Evolutionary conservation across 2,888 invertebrate species (phyloP).

Genomic region (Xiphydria camelus): DNA sequence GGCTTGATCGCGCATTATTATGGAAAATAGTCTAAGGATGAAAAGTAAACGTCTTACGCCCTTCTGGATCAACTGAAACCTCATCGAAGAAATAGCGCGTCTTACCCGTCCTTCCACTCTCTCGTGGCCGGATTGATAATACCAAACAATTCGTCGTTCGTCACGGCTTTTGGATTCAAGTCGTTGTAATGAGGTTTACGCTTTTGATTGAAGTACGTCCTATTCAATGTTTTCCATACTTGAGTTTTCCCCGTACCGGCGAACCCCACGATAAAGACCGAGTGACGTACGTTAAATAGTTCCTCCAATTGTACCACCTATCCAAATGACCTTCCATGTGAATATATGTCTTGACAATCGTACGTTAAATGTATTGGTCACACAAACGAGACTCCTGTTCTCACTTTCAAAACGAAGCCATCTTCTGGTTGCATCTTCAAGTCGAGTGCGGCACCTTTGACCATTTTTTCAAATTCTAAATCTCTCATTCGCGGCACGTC

Average conservation of each 20-base stretch:
- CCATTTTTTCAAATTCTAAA: conserved; percentile 79
- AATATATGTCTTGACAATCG: neutral
- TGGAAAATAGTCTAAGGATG: conserved; percentile 88
- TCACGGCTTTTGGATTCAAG: conserved; percentile 94
- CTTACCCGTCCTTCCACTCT: conserved; percentile 83
- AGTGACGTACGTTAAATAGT: conserved; percentile 90
- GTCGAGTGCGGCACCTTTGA: conserved; percentile 77
- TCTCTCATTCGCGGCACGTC: conserved; percentile 90
- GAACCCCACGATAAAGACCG: conserved; percentile 84
- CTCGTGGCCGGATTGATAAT: conserved; percentile 90
- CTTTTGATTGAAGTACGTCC: conserved; percentile 81
- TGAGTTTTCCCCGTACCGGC: conserved; percentile 91
- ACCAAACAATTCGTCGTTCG: conserved; percentile 93
- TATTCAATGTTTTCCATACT: conserved; percentile 89
- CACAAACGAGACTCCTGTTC: too few species aligned
- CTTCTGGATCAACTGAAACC: too few species aligned
- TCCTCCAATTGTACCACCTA: conserved; percentile 91
- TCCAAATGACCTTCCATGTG: conserved; percentile 12
- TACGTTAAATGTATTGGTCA: conserved; percentile 6
- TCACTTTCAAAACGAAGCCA: conserved; percentile 80
- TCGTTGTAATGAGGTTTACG: conserved; percentile 84
- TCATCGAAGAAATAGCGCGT: too few species aligned
- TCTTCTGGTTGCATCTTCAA: conserved; percentile 89
- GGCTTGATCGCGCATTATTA: conserved; percentile 91
- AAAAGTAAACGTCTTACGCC: too few species aligned